These are phyloP conservation scores for Pseudopipra pipra DNA, from an alignment of 2,113 vertebrate species.

Conservation along the genomic window DNA sequence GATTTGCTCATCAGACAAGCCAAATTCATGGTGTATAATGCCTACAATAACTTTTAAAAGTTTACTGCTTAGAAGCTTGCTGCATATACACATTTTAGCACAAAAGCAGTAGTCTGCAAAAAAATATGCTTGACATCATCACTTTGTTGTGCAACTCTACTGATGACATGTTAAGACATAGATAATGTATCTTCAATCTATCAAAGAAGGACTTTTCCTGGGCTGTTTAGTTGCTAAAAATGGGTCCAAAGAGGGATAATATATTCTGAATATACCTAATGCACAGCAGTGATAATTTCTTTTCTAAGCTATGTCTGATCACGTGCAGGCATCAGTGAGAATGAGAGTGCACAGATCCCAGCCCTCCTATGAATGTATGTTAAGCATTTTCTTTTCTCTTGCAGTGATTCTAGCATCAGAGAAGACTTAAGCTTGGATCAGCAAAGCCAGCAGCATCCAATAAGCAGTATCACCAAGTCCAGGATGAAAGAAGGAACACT, in stretches of 20 bases:
- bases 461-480: neutral
- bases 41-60: neutral
- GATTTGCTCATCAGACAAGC: neutral
- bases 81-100: neutral
- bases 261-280: neutral
- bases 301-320: neutral
- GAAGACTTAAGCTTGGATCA: neutral
- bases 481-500: neutral
- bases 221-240: neutral
- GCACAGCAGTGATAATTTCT: neutral
- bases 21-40: neutral
- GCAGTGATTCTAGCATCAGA: neutral
- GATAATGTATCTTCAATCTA: neutral
- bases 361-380: rapidly evolving
- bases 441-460: neutral
- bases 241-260: neutral
- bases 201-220: neutral
- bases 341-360: rapidly evolving
- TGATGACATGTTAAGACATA: neutral
- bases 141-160: neutral
- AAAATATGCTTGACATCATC: neutral
- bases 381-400: neutral
- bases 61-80: neutral
- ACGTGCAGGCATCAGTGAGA: neutral
- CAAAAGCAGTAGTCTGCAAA: neutral